Evolutionary conservation across 2,888 invertebrate species (phyloP), one percentile per base, ranked within the genome.

Genomic region (Caenorhabditis angaria): DNA sequence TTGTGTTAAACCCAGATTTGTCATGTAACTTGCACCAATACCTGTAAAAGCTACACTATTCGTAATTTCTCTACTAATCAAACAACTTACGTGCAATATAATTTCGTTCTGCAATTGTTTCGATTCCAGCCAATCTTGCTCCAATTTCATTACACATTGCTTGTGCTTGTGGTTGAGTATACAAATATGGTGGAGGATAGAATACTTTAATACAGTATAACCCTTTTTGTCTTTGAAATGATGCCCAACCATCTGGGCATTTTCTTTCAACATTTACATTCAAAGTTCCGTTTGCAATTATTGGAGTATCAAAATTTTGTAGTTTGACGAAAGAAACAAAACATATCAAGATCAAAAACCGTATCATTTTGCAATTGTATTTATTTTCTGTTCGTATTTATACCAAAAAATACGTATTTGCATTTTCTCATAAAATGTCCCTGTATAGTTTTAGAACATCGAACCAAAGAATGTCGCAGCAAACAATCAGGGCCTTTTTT

Each of bases 391-490:
- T 18, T 18, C 6, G 18, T 3, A 3, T 41, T 41, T 41, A 41
- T 41, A 41, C 18, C 4, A 10, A 2, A 56, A 32, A 56, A 56
- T 22, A 56, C 20, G 29, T 29, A 32, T n/a, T 32, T 32, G 10
- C 22, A 56, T 56, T 22, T 56, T 56, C 32, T 56, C 29, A 58
- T 25, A 27, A 18, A 12, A 56, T 41, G n/a, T n/a, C n/a, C n/a
- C n/a, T n/a, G n/a, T n/a, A n/a, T n/a, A n/a, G n/a, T n/a, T n/a
- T n/a, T n/a, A n/a, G n/a, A n/a, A n/a, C n/a, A n/a, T n/a, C n/a
- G n/a, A n/a, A n/a, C n/a, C n/a, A n/a, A n/a, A 6, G 41, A 41
- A 41, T 41, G 18, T 10, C 14, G 18, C 10, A 10, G 10, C 14
- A 41, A 41, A 18, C 18, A 41, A 12, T 5, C 14, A 18, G 18